phyloP scores from a whole-genome alignment of 2,888 invertebrate species.

The Chalcis sispes region DNA sequence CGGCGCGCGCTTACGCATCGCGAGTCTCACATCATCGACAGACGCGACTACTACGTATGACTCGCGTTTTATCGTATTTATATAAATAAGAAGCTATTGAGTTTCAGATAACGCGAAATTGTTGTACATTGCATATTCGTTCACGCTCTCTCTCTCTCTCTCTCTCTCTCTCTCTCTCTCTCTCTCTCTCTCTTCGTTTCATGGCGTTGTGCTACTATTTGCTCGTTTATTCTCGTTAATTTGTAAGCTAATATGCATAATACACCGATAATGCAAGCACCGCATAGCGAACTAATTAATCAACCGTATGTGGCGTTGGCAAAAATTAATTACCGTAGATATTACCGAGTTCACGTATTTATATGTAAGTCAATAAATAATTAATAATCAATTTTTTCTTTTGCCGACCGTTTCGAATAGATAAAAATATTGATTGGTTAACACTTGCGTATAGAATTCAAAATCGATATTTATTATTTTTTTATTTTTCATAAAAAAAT shows the following conservation, averaged over 20 bases:
- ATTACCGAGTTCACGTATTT: too few relatives aligned
- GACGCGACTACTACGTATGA: background rate
- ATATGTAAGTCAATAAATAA: background rate
- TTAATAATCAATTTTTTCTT: too few relatives aligned
- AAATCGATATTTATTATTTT: too few relatives aligned
- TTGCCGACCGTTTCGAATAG: too few relatives aligned
- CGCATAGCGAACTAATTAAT: too few relatives aligned
- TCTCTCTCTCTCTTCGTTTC: background rate
- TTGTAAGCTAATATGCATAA: background rate
- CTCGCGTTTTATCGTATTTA: conserved; percentile 45
- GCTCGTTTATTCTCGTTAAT: background rate
- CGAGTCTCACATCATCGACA: background rate
- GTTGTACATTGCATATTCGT: background rate
- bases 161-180: background rate
- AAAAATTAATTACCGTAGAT: too few relatives aligned
- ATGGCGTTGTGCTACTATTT: background rate
- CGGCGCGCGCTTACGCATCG: conserved; percentile 1
- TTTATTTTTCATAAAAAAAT: too few relatives aligned
- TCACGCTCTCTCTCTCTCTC: background rate
- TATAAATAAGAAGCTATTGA: conserved; percentile 28
- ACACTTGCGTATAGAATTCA: too few relatives aligned
- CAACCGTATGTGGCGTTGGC: too few relatives aligned
- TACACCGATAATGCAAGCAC: too few relatives aligned
- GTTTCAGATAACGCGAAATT: conserved; percentile 25
- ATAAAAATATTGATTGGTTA: too few relatives aligned